These are phyloP conservation scores for Helleia helle DNA, from an alignment of 2,888 invertebrate species.

Conservation along the genomic window DNA sequence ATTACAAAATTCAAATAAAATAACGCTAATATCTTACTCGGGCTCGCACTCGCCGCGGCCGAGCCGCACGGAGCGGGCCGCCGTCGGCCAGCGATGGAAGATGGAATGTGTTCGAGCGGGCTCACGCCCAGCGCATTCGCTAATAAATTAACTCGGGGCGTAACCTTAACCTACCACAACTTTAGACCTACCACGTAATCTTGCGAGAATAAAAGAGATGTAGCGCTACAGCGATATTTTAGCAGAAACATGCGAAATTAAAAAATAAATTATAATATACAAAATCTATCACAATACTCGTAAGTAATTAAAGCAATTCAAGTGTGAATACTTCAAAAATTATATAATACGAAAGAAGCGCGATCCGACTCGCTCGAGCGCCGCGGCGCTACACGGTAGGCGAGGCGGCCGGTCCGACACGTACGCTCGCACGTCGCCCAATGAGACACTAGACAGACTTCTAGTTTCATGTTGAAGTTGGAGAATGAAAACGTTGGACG, in stretches of 20 bases:
- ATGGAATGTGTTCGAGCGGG: constrained; percentile 55
- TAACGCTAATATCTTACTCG: constrained; percentile 73
- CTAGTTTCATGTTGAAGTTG: too few species aligned
- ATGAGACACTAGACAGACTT: too few species aligned
- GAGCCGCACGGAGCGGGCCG: constrained; percentile 27
- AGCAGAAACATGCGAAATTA: constrained; percentile 68
- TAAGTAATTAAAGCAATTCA: constrained; percentile 74
- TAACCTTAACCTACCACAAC: constrained; percentile 66
- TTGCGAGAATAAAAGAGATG: constrained; percentile 57
- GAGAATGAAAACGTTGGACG: too few species aligned
- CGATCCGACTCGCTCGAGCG: constrained; percentile 26
- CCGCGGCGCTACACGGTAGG: constrained; percentile 49
- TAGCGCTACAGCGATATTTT: constrained; percentile 58
- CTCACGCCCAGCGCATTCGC: too few species aligned
- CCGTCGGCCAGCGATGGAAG: constrained; percentile 36
- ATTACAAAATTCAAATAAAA: constrained; percentile 70
- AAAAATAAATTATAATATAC: constrained; percentile 74
- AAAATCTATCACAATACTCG: constrained; percentile 74
- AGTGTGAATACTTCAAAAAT: constrained; percentile 71
- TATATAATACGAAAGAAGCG: constrained; percentile 57
- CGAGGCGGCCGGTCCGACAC: constrained; percentile 25
- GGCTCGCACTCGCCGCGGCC: constrained; percentile 53
- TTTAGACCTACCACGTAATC: constrained; percentile 55
- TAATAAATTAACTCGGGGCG: constrained; percentile 52
- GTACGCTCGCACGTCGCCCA: constrained; percentile 6